Evolutionary conservation across 2,888 invertebrate species (phyloP).

Genomic region (Aphrophora alni): DNA sequence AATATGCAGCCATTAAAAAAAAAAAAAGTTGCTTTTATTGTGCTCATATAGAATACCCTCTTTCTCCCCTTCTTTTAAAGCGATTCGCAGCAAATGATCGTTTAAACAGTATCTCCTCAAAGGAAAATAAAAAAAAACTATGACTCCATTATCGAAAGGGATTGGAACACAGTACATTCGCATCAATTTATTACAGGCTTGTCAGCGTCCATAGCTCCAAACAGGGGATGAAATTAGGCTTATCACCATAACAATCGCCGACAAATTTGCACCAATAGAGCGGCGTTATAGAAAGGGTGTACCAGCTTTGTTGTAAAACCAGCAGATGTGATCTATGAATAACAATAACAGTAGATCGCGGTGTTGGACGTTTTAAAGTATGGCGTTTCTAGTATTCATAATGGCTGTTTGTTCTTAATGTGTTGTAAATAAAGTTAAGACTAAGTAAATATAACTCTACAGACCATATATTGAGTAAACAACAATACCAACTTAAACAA

Average conservation of each 20-base stretch:
- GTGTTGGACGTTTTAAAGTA: background rate
- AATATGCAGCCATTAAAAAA: background rate
- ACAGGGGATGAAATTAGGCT: conserved; percentile 29
- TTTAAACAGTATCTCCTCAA: background rate
- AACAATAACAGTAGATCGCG: background rate
- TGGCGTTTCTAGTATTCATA: too few relatives aligned
- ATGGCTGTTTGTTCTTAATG: too few relatives aligned
- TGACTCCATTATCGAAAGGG: background rate
- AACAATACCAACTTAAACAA: too few relatives aligned
- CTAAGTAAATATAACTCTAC: too few relatives aligned
- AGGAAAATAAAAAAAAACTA: background rate
- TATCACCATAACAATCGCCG: conserved; percentile 39
- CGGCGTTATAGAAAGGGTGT: background rate
- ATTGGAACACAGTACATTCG: background rate
- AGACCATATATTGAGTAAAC: too few relatives aligned
- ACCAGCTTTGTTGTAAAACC: background rate
- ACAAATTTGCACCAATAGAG: conserved; percentile 41
- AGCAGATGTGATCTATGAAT: background rate
- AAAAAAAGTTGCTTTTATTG: background rate
- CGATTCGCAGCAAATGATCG: background rate
- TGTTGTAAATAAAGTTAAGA: too few relatives aligned
- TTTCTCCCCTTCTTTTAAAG: background rate
- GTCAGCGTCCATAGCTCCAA: background rate
- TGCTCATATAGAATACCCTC: background rate
- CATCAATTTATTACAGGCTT: background rate